phyloP scores from a whole-genome alignment of 2,797 vertebrate genomes.

The Merluccius polli region DNA sequence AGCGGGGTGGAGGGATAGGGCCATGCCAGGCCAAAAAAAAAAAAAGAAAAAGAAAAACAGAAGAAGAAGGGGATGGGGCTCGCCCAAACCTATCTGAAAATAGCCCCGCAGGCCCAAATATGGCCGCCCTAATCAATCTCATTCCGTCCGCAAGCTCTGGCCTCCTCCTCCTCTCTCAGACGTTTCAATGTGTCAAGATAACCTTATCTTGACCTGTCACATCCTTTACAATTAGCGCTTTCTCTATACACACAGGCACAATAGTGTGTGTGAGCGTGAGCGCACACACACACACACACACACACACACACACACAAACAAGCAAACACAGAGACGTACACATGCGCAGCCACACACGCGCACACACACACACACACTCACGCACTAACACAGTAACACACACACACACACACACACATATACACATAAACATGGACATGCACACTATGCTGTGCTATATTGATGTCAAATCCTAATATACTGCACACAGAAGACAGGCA shows the following conservation, averaged over 20 bases:
- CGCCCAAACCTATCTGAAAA: slow-evolving; percentile 67
- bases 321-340: neutral
- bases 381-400: slow-evolving; percentile 39
- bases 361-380: slow-evolving; percentile 6
- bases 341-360: slow-evolving; percentile 60
- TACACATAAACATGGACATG: neutral
- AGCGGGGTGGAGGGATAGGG: neutral
- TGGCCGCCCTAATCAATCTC: slow-evolving; percentile 70
- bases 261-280: too few relatives aligned
- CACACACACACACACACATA: slow-evolving; percentile 22
- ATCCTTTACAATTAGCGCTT: slow-evolving; percentile 89
- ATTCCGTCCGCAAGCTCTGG: slow-evolving; percentile 63
- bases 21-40: neutral
- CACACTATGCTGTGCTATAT: too few relatives aligned
- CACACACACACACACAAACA: slow-evolving; percentile 34
- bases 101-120: slow-evolving; percentile 63
- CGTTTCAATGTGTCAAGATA: slow-evolving; percentile 82
- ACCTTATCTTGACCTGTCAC: slow-evolving; percentile 95
- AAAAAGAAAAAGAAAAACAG: slow-evolving; percentile 3
- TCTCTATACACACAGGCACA: slow-evolving; percentile 44
- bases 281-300: slow-evolving; percentile 61
- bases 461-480: neutral
- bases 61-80: slow-evolving; percentile 49
- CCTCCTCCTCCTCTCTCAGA: slow-evolving; percentile 58
- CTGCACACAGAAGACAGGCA: neutral